Evolutionary conservation across 2,888 invertebrate genomes (phyloP).

Genomic region (Scrobipalpa costella): DNA sequence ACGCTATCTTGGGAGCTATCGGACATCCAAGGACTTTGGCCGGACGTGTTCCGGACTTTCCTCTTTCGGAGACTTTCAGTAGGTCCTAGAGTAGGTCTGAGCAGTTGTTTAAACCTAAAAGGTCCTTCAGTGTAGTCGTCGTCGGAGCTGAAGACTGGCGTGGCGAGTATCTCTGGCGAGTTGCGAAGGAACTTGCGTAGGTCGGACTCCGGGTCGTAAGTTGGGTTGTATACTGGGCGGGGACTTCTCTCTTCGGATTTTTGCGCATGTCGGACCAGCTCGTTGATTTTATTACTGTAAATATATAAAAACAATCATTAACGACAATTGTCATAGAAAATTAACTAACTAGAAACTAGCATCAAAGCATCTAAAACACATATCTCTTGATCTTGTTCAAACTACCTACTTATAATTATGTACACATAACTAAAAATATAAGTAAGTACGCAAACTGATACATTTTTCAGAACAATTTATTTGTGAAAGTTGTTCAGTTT

Average conservation of each 20-base stretch:
- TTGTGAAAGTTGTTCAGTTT: too few species aligned
- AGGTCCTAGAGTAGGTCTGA: slow-evolving; percentile 84
- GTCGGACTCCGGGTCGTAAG: slow-evolving; percentile 71
- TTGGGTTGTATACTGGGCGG: slow-evolving; percentile 57
- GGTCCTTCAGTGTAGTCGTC: slow-evolving; percentile 83
- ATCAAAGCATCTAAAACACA: not conserved
- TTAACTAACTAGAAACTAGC: not conserved
- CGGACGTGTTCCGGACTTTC: slow-evolving; percentile 75
- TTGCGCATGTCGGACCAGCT: slow-evolving; percentile 69
- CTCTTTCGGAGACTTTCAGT: slow-evolving; percentile 85
- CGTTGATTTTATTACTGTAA: slow-evolving; percentile 75
- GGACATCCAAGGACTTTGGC: slow-evolving; percentile 74
- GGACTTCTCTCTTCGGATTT: slow-evolving; percentile 56
- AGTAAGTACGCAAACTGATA: too few species aligned
- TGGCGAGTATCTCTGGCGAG: slow-evolving; percentile 73
- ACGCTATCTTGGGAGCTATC: slow-evolving; percentile 75
- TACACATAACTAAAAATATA: too few species aligned
- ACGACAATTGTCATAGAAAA: not conserved
- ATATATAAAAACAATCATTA: slow-evolving; percentile 17
- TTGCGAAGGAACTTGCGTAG: slow-evolving; percentile 73
- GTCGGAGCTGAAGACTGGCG: slow-evolving; percentile 71
- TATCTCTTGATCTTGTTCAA: too few species aligned
- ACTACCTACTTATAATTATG: too few species aligned
- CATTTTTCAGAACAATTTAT: too few species aligned
- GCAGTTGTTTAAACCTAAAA: slow-evolving; percentile 84